phyloP scores from a whole-genome alignment of 1,140 invertebrate species.

The Bursaphelenchus mucronatus region DNA sequence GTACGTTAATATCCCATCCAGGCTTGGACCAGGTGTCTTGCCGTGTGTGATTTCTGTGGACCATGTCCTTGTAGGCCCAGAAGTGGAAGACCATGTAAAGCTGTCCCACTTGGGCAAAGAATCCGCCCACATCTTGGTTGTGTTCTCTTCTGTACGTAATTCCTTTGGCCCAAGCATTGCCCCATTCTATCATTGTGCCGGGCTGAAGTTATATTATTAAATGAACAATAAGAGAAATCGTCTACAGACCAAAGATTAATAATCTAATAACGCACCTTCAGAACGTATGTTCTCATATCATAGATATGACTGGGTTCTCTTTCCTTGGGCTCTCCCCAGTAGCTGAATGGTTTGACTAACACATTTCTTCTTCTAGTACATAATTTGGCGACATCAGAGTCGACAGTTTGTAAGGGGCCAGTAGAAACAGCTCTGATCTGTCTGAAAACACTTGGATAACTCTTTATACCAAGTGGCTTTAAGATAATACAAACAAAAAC shows the following conservation, averaged over 20 bases:
- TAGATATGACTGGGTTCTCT: constrained; percentile 51
- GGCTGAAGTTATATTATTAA: constrained; percentile 44
- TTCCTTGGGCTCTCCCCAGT: constrained; percentile 56
- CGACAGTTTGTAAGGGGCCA: constrained; percentile 31
- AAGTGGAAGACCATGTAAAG: constrained; percentile 60
- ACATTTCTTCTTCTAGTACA: constrained; percentile 45
- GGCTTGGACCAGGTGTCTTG: constrained; percentile 59
- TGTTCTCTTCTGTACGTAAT: constrained; percentile 57
- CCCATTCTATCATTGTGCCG: constrained; percentile 61
- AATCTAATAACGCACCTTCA: constrained; percentile 45
- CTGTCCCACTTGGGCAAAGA: constrained; percentile 58
- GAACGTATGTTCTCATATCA: constrained; percentile 56
- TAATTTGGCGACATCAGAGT: constrained; percentile 46
- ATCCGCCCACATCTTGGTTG: constrained; percentile 60
- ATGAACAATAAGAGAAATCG: constrained; percentile 4
- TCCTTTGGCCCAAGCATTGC: constrained; percentile 59
- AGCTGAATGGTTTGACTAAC: constrained; percentile 51
- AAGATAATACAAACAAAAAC: background rate
- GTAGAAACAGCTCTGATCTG: constrained; percentile 30
- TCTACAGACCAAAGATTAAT: constrained; percentile 21
- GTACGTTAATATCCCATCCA: constrained; percentile 58
- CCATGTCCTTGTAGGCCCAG: constrained; percentile 57
- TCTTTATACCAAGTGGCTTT: constrained; percentile 1
- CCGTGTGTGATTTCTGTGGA: constrained; percentile 48
- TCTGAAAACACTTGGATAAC: constrained; percentile 13